A percentile compares a stretch with the other conserved stretches of the same genome.
Conservation (phyloP, 2,797 vertebrate genomes). For the Austrolebias charrua region DNA sequence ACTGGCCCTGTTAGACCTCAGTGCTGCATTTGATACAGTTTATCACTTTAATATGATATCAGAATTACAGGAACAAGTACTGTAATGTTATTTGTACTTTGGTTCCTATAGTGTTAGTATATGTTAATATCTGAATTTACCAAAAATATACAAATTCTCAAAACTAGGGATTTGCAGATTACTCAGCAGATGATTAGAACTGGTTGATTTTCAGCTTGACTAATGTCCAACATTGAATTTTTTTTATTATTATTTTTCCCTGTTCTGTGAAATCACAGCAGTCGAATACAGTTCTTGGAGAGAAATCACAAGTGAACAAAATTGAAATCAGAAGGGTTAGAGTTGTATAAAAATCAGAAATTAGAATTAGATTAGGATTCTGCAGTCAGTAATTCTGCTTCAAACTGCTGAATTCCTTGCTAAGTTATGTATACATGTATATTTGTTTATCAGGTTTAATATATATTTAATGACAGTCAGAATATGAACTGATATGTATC, state of each 20-base stretch:
- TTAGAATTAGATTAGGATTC: background rate
- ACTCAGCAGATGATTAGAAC: no score
- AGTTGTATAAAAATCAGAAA: background rate
- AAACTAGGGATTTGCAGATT: background rate
- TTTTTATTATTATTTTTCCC: no score
- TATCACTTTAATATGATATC: no score
- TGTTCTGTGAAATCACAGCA: no score
- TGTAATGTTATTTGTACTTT: no score
- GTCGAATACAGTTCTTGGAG: no score
- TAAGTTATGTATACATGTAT: background rate
- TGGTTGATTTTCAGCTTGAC: no score
- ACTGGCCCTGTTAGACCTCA: no score
- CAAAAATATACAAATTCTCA: slow-evolving; percentile 2
- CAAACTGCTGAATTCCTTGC: background rate
- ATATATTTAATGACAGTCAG: slow-evolving; percentile 1
- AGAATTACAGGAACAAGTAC: no score
- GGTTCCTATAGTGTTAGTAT: background rate
- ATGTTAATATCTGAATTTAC: background rate
- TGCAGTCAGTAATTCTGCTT: no score
- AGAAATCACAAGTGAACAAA: background rate
- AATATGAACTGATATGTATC: background rate
- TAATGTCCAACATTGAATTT: no score
- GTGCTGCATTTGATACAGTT: no score
- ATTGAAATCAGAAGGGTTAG: background rate
- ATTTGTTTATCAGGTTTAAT: slow-evolving; percentile 12